Base-by-base conservation (phyloP, 2,797 vertebrate genomes). In the Dicrostonyx torquatus region DNA sequence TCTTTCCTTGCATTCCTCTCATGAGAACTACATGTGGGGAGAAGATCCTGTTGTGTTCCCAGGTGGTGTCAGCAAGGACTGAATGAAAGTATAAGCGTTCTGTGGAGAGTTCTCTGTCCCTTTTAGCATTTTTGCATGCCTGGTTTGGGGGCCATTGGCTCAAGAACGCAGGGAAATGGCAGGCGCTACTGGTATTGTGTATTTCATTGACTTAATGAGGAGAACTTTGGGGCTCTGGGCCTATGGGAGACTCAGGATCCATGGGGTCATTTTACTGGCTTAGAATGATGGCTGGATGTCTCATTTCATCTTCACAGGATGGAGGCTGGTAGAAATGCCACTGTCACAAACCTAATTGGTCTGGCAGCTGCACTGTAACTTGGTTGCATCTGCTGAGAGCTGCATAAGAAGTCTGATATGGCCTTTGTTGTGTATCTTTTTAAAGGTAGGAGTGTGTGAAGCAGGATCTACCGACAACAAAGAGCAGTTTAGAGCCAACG, bases 121-220 rank as follows among this genome's bases (percentile, higher is more conserved):
- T 6, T 7, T 86, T 13, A 17, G 2, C 60, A 29, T 50, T 6
- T 77, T 31, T 75, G 64, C 58, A 9, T 29, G 8, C 17, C 43
- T 62, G 68, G 24, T 62, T 76, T 80, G 86, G 43, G 43, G 9
- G 10, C 6, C 29, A 53, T 31, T 78, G 73, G 58, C 55, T 66
- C 73, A 78, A 55, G 50, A 62, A 76, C 13, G 43, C 24, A 62
- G 82, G 72, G 29, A 86, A 72, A 58, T 13, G 37, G 11, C 9
- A 10, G 45, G 18, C 12, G 4, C 1, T 5, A 34, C 75, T 13
- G 14, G 6, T 1, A 5, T 72, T 43, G 4, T 40, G 2, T n/a
- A 13, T 48, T 70, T 11, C 26, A 13, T 48, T 64, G 6, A 29
- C 6, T 64, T 83, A 62, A 62, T 48, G 20, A 84, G 29, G n/a